Evolutionary conservation across 2,888 invertebrate genomes (phyloP), one percentile per base, ranked within the genome.

Genomic region (Siphlonurus alternatus): DNA sequence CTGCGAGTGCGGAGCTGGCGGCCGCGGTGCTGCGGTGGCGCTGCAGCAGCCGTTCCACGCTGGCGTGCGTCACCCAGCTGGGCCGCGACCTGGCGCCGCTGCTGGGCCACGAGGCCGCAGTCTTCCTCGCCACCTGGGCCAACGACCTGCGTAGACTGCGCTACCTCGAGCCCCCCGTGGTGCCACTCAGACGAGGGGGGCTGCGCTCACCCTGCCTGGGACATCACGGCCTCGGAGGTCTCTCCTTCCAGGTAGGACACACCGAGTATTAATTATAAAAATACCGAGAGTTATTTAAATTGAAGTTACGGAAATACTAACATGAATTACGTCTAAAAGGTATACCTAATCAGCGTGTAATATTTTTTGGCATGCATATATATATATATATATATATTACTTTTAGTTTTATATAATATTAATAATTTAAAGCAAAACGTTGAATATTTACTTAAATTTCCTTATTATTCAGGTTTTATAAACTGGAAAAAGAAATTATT

Each of bases 161-260:
- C 59, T 72, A 72, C 61, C 63, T 69, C 5, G 71, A 71, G 62
- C 72, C 72, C 2, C 71, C 71, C n/a, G 70, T 71, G 5, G 56
- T 56, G 56, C 56, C 56, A 22, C 56, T 56, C 19, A 66, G 70
- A 59, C 65, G 71, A 51, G 64, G 71, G 15, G 69, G 70, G 2
- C 68, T 68, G 54, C 67, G 67, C 10, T 70, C 70, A 64, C 71
- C 71, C 10, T 71, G 71, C 61, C 64, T 71, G 1, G 71, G 71
- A 38, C 71, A 70, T 23, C 71, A 71, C 65, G 71, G 71, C 51
- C 68, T 71, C 23, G 69, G 69, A 56, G 71, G 71, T 15, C 69
- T 71, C 63, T 67, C 70, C 23, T 71, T 71, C 64, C 70, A 69
- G 56, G 56, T 56, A 22, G 7, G 7, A 38, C 15, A 38, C n/a